phyloP scores from a whole-genome alignment of 2,797 vertebrate genomes.

The Chromis chromis region DNA sequence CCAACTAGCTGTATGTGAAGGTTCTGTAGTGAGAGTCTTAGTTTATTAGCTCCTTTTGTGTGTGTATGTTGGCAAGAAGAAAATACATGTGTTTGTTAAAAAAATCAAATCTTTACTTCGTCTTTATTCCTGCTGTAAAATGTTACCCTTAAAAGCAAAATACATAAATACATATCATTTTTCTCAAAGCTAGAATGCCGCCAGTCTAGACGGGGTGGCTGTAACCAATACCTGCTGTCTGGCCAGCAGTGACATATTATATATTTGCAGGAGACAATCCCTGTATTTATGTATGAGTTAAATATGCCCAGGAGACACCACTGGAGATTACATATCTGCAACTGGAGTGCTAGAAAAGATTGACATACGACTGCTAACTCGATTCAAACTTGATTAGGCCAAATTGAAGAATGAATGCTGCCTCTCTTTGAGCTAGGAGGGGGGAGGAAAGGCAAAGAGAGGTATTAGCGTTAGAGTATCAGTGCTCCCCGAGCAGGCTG shows the following conservation, averaged over 20 bases:
- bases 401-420: constrained; percentile 84
- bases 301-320: constrained; percentile 83
- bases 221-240: constrained; percentile 83
- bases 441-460: constrained; percentile 43
- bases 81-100: constrained; percentile 31
- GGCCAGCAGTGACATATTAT: constrained; percentile 82
- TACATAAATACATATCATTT: constrained; percentile 54
- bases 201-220: constrained; percentile 82
- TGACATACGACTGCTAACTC: constrained; percentile 84
- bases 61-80: constrained; percentile 16
- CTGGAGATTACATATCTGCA: constrained; percentile 84
- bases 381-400: constrained; percentile 85
- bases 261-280: constrained; percentile 86
- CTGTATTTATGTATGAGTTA: constrained; percentile 85
- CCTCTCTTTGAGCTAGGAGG: constrained; percentile 68
- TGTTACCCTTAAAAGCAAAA: constrained; percentile 44
- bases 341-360: constrained; percentile 80
- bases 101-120: constrained; percentile 22
- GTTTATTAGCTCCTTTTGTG: constrained; percentile 31
- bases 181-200: constrained; percentile 58
- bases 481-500: constrained; percentile 51
- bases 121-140: constrained; percentile 31
- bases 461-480: constrained; percentile 69
- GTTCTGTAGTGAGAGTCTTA: constrained; percentile 18
- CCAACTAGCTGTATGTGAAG: constrained; percentile 19